Evolutionary conservation across 2,888 invertebrate species (phyloP).

Genomic region (Brachypalpus laphriformis): DNA sequence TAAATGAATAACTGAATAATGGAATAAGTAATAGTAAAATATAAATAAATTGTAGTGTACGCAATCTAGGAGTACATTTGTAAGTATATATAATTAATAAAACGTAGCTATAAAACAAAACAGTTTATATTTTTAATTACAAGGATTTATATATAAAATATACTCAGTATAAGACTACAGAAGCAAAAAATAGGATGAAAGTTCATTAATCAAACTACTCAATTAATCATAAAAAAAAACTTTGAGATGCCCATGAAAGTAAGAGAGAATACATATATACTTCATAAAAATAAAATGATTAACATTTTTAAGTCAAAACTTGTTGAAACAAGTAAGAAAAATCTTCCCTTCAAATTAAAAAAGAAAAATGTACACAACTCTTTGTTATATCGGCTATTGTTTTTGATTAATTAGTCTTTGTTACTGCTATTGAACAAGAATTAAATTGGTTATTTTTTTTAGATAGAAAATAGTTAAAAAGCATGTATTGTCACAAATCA

Average conservation of each 20-base stretch:
- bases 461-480: constrained; percentile 56
- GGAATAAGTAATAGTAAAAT: constrained; percentile 66
- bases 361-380: constrained; percentile 1
- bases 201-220: constrained; percentile 65
- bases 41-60: constrained; percentile 61
- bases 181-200: constrained; percentile 62
- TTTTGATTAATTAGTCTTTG: constrained; percentile 13
- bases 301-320: constrained; percentile 25
- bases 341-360: constrained; percentile 44
- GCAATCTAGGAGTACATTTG: constrained; percentile 53
- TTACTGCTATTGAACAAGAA: constrained; percentile 22
- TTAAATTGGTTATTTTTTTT: constrained; percentile 33
- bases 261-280: constrained; percentile 65
- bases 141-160: constrained; percentile 67
- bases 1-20: constrained; percentile 68
- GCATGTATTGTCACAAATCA: constrained; percentile 35
- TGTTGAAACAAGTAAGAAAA: constrained; percentile 34
- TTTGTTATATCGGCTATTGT: constrained; percentile 30
- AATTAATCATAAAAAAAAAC: constrained; percentile 56
- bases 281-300: constrained; percentile 34
- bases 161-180: constrained; percentile 72
- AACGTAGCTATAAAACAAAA: constrained; percentile 63
- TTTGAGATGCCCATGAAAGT: constrained; percentile 72
- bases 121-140: constrained; percentile 73
- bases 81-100: constrained; percentile 61